Evolutionary conservation across 2,888 invertebrate genomes (phyloP).

Genomic region (Drosophila incognita): DNA sequence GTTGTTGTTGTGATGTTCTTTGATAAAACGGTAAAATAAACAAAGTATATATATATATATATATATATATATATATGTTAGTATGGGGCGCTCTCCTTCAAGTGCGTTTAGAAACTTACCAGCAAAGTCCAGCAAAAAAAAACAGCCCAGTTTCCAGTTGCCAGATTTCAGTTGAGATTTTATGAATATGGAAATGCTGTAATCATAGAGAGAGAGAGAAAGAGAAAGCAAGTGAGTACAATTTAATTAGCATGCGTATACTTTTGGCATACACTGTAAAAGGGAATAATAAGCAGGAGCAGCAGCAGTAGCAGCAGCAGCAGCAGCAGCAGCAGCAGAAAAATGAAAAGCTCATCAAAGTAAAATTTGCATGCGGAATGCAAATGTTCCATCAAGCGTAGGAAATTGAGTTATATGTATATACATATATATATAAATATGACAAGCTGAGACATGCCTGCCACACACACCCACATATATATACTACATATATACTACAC

Average conservation of each 20-base stretch:
- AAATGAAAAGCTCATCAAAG: constrained; percentile 40
- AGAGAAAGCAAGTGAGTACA: constrained; percentile 10
- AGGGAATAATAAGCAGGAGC: constrained; percentile 32
- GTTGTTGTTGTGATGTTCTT: constrained; percentile 42
- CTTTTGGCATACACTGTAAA: constrained; percentile 41
- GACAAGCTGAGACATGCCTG: constrained; percentile 22
- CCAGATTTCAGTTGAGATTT: constrained; percentile 24
- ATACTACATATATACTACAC: background rate
- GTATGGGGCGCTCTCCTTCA: constrained; percentile 7
- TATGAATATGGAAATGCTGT: constrained; percentile 56
- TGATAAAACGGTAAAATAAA: constrained; percentile 54
- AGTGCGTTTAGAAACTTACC: constrained; percentile 40
- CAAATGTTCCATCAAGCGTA: constrained; percentile 38
- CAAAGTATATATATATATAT: constrained; percentile 15
- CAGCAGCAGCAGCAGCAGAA: constrained; percentile 6
- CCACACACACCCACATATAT: background rate
- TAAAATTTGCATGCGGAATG: constrained; percentile 39
- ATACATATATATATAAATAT: constrained; percentile 9
- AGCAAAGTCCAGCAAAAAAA: constrained; percentile 21
- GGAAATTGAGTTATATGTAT: constrained; percentile 32
- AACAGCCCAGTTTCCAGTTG: constrained; percentile 22
- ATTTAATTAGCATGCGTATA: constrained; percentile 66
- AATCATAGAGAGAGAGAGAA: constrained; percentile 30
- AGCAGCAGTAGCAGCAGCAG: constrained; percentile 4
- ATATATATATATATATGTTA: background rate